These are phyloP conservation scores for Taenaris catops DNA, from an alignment of 2,888 invertebrate genomes.

Conservation along the genomic window DNA sequence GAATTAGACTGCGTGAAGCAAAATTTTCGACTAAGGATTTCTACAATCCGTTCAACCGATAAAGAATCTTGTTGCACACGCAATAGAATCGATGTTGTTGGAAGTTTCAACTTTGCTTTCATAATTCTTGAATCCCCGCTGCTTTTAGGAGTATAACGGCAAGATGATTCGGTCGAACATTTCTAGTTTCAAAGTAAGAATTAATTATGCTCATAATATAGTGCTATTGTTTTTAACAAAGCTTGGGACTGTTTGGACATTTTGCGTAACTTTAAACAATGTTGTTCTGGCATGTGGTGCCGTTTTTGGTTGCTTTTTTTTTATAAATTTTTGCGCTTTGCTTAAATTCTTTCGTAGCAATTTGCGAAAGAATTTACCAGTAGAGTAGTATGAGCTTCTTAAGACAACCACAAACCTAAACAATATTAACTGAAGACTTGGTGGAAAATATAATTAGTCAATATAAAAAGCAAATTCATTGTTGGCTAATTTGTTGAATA, in stretches of 20 bases:
- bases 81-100: conserved; percentile 3
- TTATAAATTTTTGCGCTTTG: conserved; percentile 4
- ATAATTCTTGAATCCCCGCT: conserved; percentile 40
- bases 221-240: conserved; percentile 63
- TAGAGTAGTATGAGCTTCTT: too few relatives aligned
- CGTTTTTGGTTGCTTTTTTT: not conserved
- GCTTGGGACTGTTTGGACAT: conserved; percentile 62
- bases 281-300: conserved; percentile 18
- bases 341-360: not conserved
- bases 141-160: conserved; percentile 68
- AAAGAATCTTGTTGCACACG: not conserved
- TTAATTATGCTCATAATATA: conserved; percentile 73
- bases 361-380: too few relatives aligned
- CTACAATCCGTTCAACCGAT: conserved; percentile 1
- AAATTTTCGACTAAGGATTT: conserved; percentile 24
- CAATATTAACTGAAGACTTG: too few relatives aligned
- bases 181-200: conserved; percentile 53
- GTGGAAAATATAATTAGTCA: too few relatives aligned
- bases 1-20: conserved; percentile 58
- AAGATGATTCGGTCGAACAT: conserved; percentile 58
- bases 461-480: too few relatives aligned
- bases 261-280: conserved; percentile 69
- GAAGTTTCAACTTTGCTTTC: conserved; percentile 6
- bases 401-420: too few relatives aligned
- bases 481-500: too few relatives aligned